Base-by-base conservation (phyloP, 2,113 vertebrate species). In the Copsychus sechellarum region DNA sequence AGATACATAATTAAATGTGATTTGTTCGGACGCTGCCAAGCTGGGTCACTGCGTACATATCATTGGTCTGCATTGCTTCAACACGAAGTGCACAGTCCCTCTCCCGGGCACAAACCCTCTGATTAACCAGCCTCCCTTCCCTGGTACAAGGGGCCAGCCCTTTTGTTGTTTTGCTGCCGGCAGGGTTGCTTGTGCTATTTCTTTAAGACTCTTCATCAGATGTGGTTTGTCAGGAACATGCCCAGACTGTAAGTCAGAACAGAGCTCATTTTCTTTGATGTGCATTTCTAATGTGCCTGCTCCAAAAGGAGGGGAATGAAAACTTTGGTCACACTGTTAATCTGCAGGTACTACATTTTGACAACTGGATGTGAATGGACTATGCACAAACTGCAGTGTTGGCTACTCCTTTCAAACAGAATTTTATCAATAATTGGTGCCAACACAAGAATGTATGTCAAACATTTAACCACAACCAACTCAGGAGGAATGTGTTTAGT, bases 201-300 rank as follows among this genome's bases (percentile, higher is more conserved):
- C 93, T 96, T 88, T 91, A 96, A 88, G 85, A 88, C 79, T 95
- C 81, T 51, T 92, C 95, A 96, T 96, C 92, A 94, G 94, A 96
- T 95, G 92, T 78, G 92, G 90, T 93, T 94, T 95, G 94, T 95
- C 92, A 95, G 92, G 79, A 96, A 92, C 95, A 93, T 94, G 93
- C 95, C 82, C 81, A 86, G 92, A 88, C 88, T 90, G 69, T 95
- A 96, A 94, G 90, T 92, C 88, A 95, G 88, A 94, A 84, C 81
- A 93, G 88, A 95, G 70, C 93, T 95, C 86, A 81, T 97, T 95
- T 93, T 36, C 94, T 96, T 94, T 95, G 90, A 88, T 86, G 76
- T 90, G 90, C 80, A 78, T 96, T 94, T 94, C 69, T 86, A 96
- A 94, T 86, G 88, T 91, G 69, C 80, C 78, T 90, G 48, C 64